Evolutionary conservation across 2,888 invertebrate genomes (phyloP), one percentile per base, ranked within the genome.

Genomic region (Gastrophysa polygoni): DNA sequence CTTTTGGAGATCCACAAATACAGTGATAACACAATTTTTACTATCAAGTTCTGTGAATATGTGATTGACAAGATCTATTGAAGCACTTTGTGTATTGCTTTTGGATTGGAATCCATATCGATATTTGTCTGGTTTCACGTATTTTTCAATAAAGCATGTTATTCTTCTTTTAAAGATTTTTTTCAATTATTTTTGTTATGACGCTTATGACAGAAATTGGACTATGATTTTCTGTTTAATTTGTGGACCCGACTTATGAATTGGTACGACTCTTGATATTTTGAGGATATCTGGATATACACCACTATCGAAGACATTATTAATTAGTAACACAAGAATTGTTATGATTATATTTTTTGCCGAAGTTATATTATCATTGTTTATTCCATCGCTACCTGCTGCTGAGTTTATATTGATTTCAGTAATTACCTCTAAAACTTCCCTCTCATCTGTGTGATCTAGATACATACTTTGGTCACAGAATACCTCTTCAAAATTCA

Each of bases 181-280:
- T 43, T 43, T 43, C 43, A 10, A 32, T 32, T 32, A 32, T 32
- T 32, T 32, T 32, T 32, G 6, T 8, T 32, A n/a, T n/a, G 32
- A 43, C 43, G 11, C 16, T 43, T 43, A 43, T 43, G 16, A 43
- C 43, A 16, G 7, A 7, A 43, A 43, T 43, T 4, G 43, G 43
- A 7, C 16, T 43, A 16, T 43, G 11, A 11, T 43, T 43, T 43
- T 43, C 43, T 43, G 4, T 43, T 11, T 43, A 11, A 7, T 43
- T 32, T 43, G 4, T 43, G 43, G 43, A 11, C 43, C 43, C 11
- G 43, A 43, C 11, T 43, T 43, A 11, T 43, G 43, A 8, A 46
- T 46, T 46, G 46, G 46, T 46, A 43, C 43, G n/a, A 43, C 43
- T 43, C 43, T 43, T 16, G 46, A 46, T 8, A 46, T 17, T 46